Evolutionary conservation across 2,113 vertebrate genomes (phyloP).

Genomic region (Macquaria ambigua): DNA sequence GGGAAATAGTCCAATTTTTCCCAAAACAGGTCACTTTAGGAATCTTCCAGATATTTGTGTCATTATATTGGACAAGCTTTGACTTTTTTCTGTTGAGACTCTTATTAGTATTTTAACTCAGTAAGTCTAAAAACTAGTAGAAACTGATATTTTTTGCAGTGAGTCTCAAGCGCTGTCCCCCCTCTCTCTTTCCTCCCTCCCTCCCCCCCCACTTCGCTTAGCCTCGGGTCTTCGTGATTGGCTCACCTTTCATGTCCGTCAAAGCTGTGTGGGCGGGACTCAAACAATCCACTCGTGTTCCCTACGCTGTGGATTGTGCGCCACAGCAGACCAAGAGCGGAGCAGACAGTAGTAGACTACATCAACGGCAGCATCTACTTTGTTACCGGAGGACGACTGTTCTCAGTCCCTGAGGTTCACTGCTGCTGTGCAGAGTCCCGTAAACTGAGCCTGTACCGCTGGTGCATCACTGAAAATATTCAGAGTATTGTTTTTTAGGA

Average conservation of each 20-base stretch:
- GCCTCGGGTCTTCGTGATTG: conserved; percentile 59
- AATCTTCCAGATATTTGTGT: neutral
- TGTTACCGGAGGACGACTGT: conserved; percentile 49
- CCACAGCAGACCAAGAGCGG: conserved; percentile 65
- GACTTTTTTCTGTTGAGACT: neutral
- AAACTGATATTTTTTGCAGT: conserved; percentile 60
- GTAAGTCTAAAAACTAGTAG: neutral
- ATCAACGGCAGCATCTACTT: conserved; percentile 38
- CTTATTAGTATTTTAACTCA: neutral
- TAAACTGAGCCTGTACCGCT: conserved; percentile 12
- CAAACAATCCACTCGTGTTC: conserved; percentile 78
- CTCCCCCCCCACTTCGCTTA: neutral
- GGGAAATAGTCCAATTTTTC: neutral
- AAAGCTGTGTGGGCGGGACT: conserved; percentile 74
- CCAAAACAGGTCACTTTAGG: neutral
- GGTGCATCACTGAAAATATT: conserved; percentile 26
- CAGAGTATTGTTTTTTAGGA: conserved; percentile 19
- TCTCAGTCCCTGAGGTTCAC: conserved; percentile 10
- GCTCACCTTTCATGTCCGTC: conserved; percentile 62
- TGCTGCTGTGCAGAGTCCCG: conserved; percentile 20
- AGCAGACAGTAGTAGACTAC: conserved; percentile 41
- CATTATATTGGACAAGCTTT: neutral
- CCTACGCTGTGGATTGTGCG: conserved; percentile 58
- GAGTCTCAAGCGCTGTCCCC: neutral
- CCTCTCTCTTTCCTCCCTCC: neutral